Base-by-base conservation (phyloP, 1,140 invertebrate genomes). In the Arion vulgaris region DNA sequence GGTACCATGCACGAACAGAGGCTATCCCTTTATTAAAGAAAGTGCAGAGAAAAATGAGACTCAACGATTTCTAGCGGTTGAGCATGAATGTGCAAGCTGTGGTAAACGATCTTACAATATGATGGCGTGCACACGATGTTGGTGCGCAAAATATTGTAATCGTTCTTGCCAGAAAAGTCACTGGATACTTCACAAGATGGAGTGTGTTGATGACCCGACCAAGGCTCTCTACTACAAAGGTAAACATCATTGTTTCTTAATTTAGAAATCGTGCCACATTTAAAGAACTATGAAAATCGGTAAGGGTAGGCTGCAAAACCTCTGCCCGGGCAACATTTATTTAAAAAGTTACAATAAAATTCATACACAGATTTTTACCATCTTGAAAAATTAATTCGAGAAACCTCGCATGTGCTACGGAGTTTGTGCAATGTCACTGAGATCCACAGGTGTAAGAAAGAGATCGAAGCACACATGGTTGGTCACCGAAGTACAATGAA, bases 131-230 rank as follows among this genome's bases (percentile, higher is more conserved):
- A 75, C 73, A 9, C 51, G 45, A 34, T 75, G 73, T 49, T 75
- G 73, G 73, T 26, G 19, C 7, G 73, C 45, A 41, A 75, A 75
- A n/a, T 75, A 75, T 49, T 75, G 73, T 49, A 34, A 75, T 45
- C 11, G 73, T 2, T 2, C 28, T 19, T 75, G 73, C 73, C 73
- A 75, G 45, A 32, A 15, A 49, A 51, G 45, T 1, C 73, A 75
- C 73, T 75, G 73, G 73, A 26, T 4, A 11, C 39, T 9, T 34
- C 73, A 75, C 32, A 75, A 51, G 49, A 41, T 26, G 23, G 5
- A 38, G 26, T 45, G 36, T 23, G 17, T 36, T 9, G 71, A 39
- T 1, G 41, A 39, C n/a, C 26, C n/a, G 7, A 23, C 41, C 2
- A 72, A 11, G 26, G 2, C 36, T 28, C 41, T 41, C 1, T 41